These are phyloP conservation scores for Orientallactaga sibirica DNA, from an alignment of 2,797 vertebrate genomes.

Conservation along the genomic window DNA sequence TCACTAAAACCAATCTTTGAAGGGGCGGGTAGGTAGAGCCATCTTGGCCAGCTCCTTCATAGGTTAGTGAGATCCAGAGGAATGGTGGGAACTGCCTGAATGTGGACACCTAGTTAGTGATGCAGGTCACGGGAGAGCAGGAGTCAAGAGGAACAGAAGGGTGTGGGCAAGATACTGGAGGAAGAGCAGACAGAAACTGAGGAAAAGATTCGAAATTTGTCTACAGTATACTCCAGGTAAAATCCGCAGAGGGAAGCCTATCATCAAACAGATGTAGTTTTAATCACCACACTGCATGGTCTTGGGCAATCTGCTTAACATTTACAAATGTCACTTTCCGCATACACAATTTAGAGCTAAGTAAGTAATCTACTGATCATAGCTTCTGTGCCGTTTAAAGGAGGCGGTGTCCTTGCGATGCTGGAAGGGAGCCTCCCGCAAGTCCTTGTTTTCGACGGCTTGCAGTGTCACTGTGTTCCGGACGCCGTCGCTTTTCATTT, in stretches of 20 bases:
- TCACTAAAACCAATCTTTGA: not conserved
- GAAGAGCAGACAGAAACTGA: not conserved
- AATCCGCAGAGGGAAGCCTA: not conserved
- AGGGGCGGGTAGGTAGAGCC: not conserved
- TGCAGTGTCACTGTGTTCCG: not conserved
- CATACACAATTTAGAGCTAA: not conserved
- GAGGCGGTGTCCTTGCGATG: not conserved
- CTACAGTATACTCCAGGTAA: not conserved
- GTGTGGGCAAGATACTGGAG: not conserved
- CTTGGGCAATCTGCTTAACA: not conserved
- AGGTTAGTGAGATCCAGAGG: not conserved
- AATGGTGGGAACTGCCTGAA: not conserved
- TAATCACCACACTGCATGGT: not conserved
- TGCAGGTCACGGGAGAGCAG: not conserved
- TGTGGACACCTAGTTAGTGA: not conserved
- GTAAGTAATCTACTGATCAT: not conserved
- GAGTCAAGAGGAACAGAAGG: not conserved
- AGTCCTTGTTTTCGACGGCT: not conserved
- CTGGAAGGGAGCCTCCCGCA: not conserved
- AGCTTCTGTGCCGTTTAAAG: not conserved
- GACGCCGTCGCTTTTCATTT: not conserved
- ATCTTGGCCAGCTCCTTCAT: not conserved
- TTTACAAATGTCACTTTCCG: not conserved
- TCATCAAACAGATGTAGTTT: not conserved
- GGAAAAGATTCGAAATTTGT: not conserved